Evolutionary conservation across 2,888 invertebrate species (phyloP).

Genomic region (Tubulanus polymorphus): DNA sequence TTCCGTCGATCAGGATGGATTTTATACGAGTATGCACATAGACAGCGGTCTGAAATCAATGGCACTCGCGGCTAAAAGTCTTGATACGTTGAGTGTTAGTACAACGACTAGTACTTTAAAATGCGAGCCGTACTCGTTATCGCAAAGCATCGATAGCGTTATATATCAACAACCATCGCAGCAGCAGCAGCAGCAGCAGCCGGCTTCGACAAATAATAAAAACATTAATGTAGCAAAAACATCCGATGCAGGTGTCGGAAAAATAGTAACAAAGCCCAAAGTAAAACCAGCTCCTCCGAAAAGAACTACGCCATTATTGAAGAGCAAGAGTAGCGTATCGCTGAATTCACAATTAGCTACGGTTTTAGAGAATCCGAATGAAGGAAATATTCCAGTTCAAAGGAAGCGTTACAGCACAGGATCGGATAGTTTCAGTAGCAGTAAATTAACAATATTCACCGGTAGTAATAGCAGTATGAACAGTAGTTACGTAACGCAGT

Average conservation of each 20-base stretch:
- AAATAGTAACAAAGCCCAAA: background rate
- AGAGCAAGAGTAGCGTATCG: background rate
- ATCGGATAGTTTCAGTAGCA: background rate
- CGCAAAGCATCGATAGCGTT: constrained; percentile 2
- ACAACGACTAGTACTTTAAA: background rate
- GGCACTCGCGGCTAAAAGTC: background rate
- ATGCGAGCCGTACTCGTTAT: too few species aligned
- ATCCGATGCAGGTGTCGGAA: background rate
- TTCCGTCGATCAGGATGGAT: constrained; percentile 2
- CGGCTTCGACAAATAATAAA: background rate
- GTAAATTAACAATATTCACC: background rate
- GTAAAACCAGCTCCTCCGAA: background rate
- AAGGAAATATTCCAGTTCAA: background rate
- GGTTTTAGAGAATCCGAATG: background rate
- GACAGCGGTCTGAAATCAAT: constrained; percentile 1
- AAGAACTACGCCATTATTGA: background rate
- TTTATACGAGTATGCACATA: constrained; percentile 3
- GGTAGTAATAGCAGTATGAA: background rate
- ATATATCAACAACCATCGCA: background rate
- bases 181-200: too few species aligned
- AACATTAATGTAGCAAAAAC: background rate
- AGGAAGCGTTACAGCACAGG: too few species aligned
- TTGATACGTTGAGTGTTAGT: background rate
- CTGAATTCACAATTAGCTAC: too few species aligned
- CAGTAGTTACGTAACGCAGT: background rate